Base-by-base conservation (phyloP, 2,797 vertebrate species). In the Takifugu rubripes region DNA sequence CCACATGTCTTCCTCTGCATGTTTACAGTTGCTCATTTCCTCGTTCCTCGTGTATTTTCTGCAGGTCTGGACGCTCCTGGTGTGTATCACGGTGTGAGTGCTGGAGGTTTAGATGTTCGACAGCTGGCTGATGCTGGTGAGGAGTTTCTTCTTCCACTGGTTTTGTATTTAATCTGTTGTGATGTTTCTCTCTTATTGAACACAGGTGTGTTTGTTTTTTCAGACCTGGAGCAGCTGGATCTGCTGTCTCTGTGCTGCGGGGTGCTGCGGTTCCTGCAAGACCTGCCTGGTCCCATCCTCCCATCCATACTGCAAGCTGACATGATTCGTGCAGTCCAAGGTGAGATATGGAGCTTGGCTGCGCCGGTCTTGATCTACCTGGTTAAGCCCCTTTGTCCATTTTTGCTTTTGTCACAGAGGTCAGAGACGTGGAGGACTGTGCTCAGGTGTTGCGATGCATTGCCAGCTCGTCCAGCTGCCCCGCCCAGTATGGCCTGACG, bases 401-500 rank as follows among this genome's bases (percentile, higher is more conserved):
- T 9, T 33, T 10, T 33, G 16, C 52, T 3, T 59, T 2, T 15
- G 1, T 51, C 67, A 14, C 83, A 96, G 95, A 96, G 72, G 81
- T 91, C 36, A 89, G 91, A 48, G 95, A 91, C 79, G 78, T 89
- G 1, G 94, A 96, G 68, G 93, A 96, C 12, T 91, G 91, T 1
- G 90, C 84, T 68, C 93, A 94, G 84, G 82, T 93, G 58, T 83
- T 96, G 75, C 85, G 92, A 77, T 92, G 90, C 44, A 86, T 94
- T 64, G 90, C 93, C 79, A 84, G 88, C 63, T 92, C 92, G 0
- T 89, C 93, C 3, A 76, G 79, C 64, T 90, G 91, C 85, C 92
- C 93, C 73, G 88, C 92, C 74, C 95, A 96, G 83, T 91, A 93
- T 70, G 93, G 94, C 76, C 92, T 95, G 60, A 96, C 94, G 0